A percentile compares a stretch with the other conserved stretches of the same genome.
These are phyloP conservation scores for Oryzias sinensis DNA, from an alignment of 2,797 vertebrate genomes.

Conservation along the genomic window DNA sequence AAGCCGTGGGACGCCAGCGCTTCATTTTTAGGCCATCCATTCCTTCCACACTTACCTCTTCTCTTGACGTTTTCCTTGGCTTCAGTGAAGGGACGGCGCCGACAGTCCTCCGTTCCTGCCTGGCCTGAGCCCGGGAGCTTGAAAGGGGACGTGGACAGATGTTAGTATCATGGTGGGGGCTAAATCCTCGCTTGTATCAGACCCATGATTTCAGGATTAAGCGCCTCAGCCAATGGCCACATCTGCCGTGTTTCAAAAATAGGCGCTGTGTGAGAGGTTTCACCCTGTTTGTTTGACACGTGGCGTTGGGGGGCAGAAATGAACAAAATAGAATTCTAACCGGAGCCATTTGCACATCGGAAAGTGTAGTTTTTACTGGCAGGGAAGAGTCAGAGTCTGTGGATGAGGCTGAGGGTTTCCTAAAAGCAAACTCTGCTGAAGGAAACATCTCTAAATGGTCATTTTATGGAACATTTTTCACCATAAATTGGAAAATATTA, in stretches of 20 bases:
- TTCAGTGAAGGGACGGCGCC: constrained; percentile 6
- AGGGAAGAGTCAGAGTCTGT: neutral
- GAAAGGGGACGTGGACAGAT: constrained; percentile 69
- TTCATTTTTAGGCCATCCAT: constrained; percentile 30
- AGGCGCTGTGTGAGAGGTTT: constrained; percentile 23
- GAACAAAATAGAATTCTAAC: neutral
- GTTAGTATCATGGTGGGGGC: constrained; percentile 71
- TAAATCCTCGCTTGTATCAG: constrained; percentile 78
- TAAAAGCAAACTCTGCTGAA: neutral
- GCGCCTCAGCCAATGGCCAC: constrained; percentile 70
- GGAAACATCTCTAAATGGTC: no score
- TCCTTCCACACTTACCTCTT: constrained; percentile 64
- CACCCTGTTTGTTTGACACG: no score
- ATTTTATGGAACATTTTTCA: no score
- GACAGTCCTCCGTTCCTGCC: constrained; percentile 42
- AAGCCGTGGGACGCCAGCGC: constrained; percentile 31
- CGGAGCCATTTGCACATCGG: neutral
- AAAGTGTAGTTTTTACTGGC: neutral
- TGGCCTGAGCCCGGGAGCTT: constrained; percentile 42
- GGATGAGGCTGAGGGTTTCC: neutral
- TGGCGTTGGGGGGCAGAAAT: neutral
- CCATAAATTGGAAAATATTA: no score
- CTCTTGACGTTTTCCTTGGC: constrained; percentile 19
- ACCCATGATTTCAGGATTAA: constrained; percentile 79
- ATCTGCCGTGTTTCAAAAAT: constrained; percentile 73